Conservation (phyloP, 37 sponge, comb jelly and placozoan species). For the Agelas oroides region DNA sequence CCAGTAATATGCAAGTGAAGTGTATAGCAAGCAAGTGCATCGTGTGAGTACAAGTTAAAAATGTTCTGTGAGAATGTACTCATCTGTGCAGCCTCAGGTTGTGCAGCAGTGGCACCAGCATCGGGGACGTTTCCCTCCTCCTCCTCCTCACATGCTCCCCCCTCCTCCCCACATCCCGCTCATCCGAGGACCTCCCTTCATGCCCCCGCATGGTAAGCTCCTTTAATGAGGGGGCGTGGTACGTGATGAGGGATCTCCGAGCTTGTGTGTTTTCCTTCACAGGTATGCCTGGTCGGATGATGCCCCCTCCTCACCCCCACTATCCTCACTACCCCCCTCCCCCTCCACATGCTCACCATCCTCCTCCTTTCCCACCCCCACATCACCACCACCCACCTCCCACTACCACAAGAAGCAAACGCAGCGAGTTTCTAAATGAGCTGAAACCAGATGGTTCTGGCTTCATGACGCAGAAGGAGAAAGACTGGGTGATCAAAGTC, state of each 20-base stretch:
- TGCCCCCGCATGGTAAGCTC: no score
- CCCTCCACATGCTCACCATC: slow-evolving; percentile 3
- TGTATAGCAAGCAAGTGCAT: no score
- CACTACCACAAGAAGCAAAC: background rate
- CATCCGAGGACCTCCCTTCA: background rate
- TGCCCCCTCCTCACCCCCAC: background rate
- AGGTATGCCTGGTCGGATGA: no score
- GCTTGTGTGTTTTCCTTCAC: no score
- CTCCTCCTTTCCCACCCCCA: background rate
- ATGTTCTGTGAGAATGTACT: no score
- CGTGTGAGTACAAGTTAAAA: no score
- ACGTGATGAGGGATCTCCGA: no score
- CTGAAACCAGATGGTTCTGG: slow-evolving; percentile 63
- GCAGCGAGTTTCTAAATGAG: slow-evolving; percentile 50
- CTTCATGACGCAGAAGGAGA: slow-evolving; percentile 91
- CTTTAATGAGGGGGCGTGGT: no score
- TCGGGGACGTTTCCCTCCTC: no score
- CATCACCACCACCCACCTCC: background rate
- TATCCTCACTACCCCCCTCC: slow-evolving; percentile 2
- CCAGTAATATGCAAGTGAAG: no score
- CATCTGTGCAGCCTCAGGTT: no score
- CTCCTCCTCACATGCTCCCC: background rate
- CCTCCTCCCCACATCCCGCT: background rate
- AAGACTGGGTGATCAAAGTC: slow-evolving; percentile 89
- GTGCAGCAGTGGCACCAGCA: no score